phyloP scores from a whole-genome alignment of 2,797 vertebrate genomes.

The Hirundo rustica region DNA sequence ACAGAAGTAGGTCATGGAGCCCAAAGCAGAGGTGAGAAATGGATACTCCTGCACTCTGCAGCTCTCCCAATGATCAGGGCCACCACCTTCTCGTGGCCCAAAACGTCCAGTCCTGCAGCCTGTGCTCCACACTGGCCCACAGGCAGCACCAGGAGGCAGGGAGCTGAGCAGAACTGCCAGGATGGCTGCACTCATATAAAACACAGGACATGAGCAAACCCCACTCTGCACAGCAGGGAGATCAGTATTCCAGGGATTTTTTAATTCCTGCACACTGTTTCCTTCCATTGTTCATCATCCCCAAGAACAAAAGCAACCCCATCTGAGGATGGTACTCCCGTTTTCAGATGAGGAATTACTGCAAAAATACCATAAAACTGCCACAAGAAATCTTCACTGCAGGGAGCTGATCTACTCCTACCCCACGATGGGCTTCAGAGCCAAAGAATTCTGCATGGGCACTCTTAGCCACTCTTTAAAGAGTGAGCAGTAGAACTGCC shows the following conservation, averaged over 20 bases:
- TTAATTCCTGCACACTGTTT: background rate
- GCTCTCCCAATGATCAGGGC: background rate
- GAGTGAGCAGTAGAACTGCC: background rate
- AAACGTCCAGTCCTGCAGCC: background rate
- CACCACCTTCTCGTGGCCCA: background rate
- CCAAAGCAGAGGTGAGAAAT: background rate
- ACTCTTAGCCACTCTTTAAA: background rate
- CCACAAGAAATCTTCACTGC: background rate
- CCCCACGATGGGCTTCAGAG: background rate
- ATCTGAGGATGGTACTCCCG: background rate
- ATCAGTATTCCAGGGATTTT: background rate
- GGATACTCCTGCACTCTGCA: background rate
- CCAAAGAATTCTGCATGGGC: background rate
- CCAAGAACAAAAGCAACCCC: background rate
- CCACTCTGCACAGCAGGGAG: background rate
- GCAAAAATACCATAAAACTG: background rate
- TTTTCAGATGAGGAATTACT: background rate
- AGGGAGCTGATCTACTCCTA: background rate
- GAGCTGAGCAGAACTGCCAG: rapidly evolving
- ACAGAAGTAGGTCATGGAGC: conserved; percentile 10
- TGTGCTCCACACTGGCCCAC: background rate
- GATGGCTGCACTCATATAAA: rapidly evolving
- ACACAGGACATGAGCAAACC: rapidly evolving
- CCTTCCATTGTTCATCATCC: background rate
- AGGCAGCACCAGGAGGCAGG: background rate